Conservation (phyloP, 2,888 invertebrate species). For the Euplagia quadripunctaria region DNA sequence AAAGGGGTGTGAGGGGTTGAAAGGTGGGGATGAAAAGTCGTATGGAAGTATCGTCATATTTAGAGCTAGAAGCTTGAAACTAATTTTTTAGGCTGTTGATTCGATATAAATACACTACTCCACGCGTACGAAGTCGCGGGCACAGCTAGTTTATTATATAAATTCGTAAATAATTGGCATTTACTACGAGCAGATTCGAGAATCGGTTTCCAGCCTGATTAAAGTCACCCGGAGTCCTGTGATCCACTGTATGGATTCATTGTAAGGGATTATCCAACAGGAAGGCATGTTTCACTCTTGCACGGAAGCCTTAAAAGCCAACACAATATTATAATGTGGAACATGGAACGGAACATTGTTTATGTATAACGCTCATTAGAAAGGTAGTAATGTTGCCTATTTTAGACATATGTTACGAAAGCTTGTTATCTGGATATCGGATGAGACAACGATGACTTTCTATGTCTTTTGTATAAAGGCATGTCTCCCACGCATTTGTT, state of each 20-base stretch:
- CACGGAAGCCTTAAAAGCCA: constrained; percentile 23
- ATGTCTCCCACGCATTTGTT: constrained; percentile 77
- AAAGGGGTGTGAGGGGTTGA: too few species aligned
- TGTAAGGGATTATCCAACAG: constrained; percentile 19
- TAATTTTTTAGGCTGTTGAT: too few species aligned
- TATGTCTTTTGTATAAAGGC: constrained; percentile 64
- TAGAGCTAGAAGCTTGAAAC: too few species aligned
- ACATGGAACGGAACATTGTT: neutral
- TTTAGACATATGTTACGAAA: constrained; percentile 57
- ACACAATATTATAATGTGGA: constrained; percentile 7
- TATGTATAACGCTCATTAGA: neutral
- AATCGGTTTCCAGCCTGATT: neutral
- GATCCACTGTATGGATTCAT: constrained; percentile 22
- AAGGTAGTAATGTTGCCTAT: neutral
- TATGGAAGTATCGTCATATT: too few species aligned
- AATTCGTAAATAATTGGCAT: neutral
- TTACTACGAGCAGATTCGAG: neutral
- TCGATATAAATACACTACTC: too few species aligned
- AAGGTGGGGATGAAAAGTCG: too few species aligned
- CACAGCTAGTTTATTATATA: too few species aligned
- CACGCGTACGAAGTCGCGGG: too few species aligned
- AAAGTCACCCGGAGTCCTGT: neutral
- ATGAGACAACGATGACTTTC: constrained; percentile 50
- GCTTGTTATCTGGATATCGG: constrained; percentile 56
- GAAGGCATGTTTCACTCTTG: constrained; percentile 8